These are phyloP conservation scores for Gila orcuttii DNA, from an alignment of 2,113 vertebrate species.

Conservation along the genomic window DNA sequence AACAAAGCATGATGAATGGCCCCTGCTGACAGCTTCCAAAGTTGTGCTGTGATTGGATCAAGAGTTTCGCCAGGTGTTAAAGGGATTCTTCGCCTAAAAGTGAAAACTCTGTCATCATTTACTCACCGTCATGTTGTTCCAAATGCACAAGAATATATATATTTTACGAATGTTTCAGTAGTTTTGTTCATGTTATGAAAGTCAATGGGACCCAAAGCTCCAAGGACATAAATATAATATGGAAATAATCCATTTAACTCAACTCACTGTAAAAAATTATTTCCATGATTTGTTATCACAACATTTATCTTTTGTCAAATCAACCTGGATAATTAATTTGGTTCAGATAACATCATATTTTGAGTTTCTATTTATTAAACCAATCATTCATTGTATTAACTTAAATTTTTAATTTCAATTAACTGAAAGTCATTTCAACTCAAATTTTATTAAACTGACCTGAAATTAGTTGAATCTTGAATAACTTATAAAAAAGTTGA, in stretches of 20 bases:
- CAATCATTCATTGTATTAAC: no score
- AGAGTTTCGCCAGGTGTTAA: not conserved
- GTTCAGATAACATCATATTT: no score
- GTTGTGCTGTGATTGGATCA: constrained; percentile 36
- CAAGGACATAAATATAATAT: not conserved
- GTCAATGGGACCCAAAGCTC: not conserved
- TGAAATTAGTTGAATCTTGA: no score
- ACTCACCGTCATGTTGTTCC: not conserved
- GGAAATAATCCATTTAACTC: not conserved
- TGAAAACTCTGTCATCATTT: not conserved
- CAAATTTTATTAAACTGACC: no score
- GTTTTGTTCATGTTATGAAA: not conserved
- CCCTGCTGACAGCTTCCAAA: constrained; percentile 44
- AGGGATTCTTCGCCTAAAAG: not conserved
- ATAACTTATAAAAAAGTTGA: no score
- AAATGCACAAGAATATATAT: not conserved
- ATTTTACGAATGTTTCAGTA: not conserved
- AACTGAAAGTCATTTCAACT: no score
- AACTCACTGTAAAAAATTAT: not conserved
- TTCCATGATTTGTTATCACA: no score
- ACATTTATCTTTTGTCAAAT: no score
- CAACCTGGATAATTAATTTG: no score
- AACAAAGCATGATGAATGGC: constrained; percentile 22
- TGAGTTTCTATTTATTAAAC: no score
- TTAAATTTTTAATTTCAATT: no score